Base-by-base conservation (phyloP, 2,888 invertebrate genomes). In the Phaedon cochleariae region DNA sequence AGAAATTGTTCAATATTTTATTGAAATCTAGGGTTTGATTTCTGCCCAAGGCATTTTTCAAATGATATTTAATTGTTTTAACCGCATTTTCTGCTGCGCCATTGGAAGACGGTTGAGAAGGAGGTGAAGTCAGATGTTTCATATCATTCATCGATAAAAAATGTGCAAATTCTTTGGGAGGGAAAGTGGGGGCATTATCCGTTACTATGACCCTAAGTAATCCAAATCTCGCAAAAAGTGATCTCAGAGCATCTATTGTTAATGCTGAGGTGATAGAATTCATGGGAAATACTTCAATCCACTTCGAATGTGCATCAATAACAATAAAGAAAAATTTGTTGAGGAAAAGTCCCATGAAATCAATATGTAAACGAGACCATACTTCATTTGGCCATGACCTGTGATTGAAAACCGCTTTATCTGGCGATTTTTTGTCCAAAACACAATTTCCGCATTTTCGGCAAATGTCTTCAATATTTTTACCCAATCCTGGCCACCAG, bases 401-500 rank as follows among this genome's bases (percentile, higher is more conserved):
- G 20, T 15, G 10, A 53, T 46, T 53, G 37, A 64, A 45, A 1
- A 15, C 17, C 10, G 52, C 20, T 61, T 73, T 72, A 41, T 62
- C 34, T 18, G 74, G 73, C 37, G 65, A 60, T 0, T 45, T 37
- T 53, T 54, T 20, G 29, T 34, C 34, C 10, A 53, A 2, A 12
- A 34, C 9, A 34, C 53, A 53, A 31, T 53, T 53, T 53, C 34
- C 10, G 18, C 34, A 51, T 20, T 41, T 41, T 59, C 57, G 29
- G 58, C 34, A 64, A 75, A 78, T 17, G 0, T 63, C 48, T 64
- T 76, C 74, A 34, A 78, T 77, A 31, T 76, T 62, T 22, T 55
- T 31, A 60, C 75, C 72, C n/a, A 77, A 58, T 9, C 54, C 53
- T 10, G 74, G 74, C 74, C 73, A 76, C 69, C 68, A 77, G 45